Conservation (phyloP, 2,113 vertebrate genomes). For the Macquaria australasica region DNA sequence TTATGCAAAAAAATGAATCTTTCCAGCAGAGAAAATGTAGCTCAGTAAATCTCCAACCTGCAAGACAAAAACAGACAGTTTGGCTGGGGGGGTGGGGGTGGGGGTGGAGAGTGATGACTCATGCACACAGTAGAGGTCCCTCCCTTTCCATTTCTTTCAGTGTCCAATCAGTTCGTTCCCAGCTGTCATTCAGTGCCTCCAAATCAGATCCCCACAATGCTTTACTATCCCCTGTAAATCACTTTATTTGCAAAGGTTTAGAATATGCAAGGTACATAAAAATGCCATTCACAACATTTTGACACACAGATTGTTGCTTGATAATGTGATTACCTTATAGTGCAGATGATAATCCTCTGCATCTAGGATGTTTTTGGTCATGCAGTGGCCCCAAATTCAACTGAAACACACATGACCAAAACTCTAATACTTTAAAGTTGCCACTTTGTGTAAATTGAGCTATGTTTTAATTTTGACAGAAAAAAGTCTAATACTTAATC, state of each 20-base stretch:
- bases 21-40: slow-evolving; percentile 61
- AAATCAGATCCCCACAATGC: slow-evolving; percentile 68
- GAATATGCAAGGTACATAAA: slow-evolving; percentile 22
- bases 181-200: slow-evolving; percentile 79
- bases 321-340: slow-evolving; percentile 31
- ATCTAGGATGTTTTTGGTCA: slow-evolving; percentile 13
- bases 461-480: slow-evolving; percentile 24
- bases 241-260: slow-evolving; percentile 58
- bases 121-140: slow-evolving; percentile 79
- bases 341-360: slow-evolving; percentile 32
- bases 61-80: slow-evolving; percentile 76
- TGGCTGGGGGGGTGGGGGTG: slow-evolving; percentile 63
- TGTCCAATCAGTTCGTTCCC: slow-evolving; percentile 82
- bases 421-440: slow-evolving; percentile 2
- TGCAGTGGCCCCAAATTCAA: slow-evolving; percentile 10
- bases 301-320: slow-evolving; percentile 30
- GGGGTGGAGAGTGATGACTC: slow-evolving; percentile 84
- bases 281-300: slow-evolving; percentile 33
- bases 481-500: not conserved
- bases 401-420: slow-evolving; percentile 2
- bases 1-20: slow-evolving; percentile 52
- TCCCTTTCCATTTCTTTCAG: slow-evolving; percentile 80
- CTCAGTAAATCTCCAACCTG: slow-evolving; percentile 73
- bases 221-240: slow-evolving; percentile 60
- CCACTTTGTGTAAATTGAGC: not conserved